These are phyloP conservation scores for Protodeltote pygarga DNA, from an alignment of 2,888 invertebrate genomes.

Conservation along the genomic window DNA sequence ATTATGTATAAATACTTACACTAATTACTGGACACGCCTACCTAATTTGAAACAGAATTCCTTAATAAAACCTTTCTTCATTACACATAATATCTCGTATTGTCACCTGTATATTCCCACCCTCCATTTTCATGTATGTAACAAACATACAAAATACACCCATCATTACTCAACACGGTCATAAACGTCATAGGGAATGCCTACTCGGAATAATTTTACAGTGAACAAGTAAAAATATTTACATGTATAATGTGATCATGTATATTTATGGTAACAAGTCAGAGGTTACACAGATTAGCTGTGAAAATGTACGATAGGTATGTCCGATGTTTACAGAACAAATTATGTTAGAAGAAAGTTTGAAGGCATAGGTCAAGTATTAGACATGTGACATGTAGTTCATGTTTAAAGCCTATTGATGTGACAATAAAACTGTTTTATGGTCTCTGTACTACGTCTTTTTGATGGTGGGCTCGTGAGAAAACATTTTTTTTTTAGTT, in stretches of 20 bases:
- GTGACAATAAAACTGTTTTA: too few species aligned
- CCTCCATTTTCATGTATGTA: constrained; percentile 61
- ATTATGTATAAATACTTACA: too few species aligned
- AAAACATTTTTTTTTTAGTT: too few species aligned
- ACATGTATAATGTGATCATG: constrained; percentile 70
- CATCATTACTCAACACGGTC: constrained; percentile 78
- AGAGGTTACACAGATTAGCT: constrained; percentile 52
- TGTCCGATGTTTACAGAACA: constrained; percentile 9
- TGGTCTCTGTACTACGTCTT: too few species aligned
- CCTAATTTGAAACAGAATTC: too few species aligned
- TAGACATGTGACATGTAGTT: too few species aligned
- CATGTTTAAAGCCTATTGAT: too few species aligned
- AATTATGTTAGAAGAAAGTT: constrained; percentile 7
- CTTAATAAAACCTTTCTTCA: too few species aligned
- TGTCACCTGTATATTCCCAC: constrained; percentile 7
- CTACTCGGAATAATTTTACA: constrained; percentile 80
- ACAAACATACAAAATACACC: constrained; percentile 77
- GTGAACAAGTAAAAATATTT: constrained; percentile 72
- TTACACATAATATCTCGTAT: not conserved
- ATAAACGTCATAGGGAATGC: constrained; percentile 77
- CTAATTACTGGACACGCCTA: too few species aligned
- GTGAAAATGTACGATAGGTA: constrained; percentile 13
- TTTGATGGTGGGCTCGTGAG: too few species aligned
- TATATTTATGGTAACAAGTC: constrained; percentile 67
- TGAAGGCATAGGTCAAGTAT: constrained; percentile 4